Conservation (phyloP, 2,113 vertebrate species). For the Felis catus region F.catus_Fca126_mat1.0 CM031419.1:140827001-140827500, state of each 20-base stretch:
- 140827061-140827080: not conserved
- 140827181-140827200: constrained; percentile 92
- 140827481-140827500: no score
- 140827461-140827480: no score
- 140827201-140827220: constrained; percentile 91
- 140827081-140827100: constrained; percentile 91
- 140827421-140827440: no score
- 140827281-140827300: constrained; percentile 93
- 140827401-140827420: no score
- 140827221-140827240: constrained; percentile 93
- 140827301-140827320: constrained; percentile 85
- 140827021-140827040: not conserved
- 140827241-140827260: constrained; percentile 93
- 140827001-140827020: not conserved
- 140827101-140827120: constrained; percentile 87
- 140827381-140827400: no score
- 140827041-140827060: not conserved
- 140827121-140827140: constrained; percentile 93
- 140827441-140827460: no score
- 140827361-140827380: no score
- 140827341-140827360: not conserved
- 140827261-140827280: constrained; percentile 91
- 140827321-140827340: not conserved
- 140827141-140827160: constrained; percentile 92
- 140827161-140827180: constrained; percentile 92